Evolutionary conservation across 2,113 vertebrate genomes (phyloP).

Genomic region (Panthera uncia): DNA sequence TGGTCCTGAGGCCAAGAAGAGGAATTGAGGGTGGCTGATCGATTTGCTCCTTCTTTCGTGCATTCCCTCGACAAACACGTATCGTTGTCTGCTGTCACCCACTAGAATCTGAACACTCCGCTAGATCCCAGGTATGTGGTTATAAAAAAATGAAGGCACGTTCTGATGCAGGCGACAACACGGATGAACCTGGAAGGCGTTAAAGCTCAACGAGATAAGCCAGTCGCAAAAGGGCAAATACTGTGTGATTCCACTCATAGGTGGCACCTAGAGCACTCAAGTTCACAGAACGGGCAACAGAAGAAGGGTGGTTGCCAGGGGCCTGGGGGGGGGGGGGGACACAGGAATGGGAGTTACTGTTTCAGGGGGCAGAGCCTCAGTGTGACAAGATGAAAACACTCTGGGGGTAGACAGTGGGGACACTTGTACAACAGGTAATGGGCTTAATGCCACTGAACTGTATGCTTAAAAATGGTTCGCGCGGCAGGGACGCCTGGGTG

Average conservation of each 20-base stretch:
- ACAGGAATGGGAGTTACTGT: fast-evolving
- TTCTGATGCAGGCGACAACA: too few species aligned
- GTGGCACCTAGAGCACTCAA: neutral
- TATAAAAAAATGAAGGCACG: neutral
- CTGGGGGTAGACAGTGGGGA: neutral
- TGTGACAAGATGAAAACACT: neutral
- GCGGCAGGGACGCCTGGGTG: neutral
- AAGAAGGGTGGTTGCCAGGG: too few species aligned
- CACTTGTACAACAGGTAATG: neutral
- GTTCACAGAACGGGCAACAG: neutral
- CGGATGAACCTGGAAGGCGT: neutral
- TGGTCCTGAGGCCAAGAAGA: neutral
- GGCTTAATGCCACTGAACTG: neutral
- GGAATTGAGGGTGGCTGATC: fast-evolving
- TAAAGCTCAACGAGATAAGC: neutral
- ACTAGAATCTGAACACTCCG: neutral
- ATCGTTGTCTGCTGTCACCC: neutral
- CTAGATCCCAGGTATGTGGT: neutral
- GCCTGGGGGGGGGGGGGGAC: fast-evolving
- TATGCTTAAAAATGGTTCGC: too few species aligned
- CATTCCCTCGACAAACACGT: neutral
- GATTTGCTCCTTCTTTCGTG: neutral
- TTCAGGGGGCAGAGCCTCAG: neutral
- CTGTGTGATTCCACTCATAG: neutral
- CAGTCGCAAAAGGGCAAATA: neutral